phyloP scores from a whole-genome alignment of 2,113 vertebrate species.

The Lontra canadensis region DNA sequence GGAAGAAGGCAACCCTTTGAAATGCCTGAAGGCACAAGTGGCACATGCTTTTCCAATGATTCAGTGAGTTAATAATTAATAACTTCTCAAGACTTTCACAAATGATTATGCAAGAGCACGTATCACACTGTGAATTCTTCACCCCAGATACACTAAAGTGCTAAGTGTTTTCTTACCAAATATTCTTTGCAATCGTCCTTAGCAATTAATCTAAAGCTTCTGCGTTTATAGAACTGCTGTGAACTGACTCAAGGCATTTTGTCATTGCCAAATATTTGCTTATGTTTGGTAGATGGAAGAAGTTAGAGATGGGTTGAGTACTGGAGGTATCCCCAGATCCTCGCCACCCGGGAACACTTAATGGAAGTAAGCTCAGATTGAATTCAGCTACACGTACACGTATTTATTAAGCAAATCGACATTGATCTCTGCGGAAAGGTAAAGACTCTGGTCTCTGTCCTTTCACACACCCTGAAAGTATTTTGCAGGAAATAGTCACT shows the following conservation, averaged over 20 bases:
- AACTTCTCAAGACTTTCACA: conserved; percentile 60
- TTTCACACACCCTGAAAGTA: neutral
- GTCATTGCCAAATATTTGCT: neutral
- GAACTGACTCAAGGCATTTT: neutral
- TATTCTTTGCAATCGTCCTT: neutral
- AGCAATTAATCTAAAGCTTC: neutral
- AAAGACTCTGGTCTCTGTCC: neutral
- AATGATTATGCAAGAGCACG: conserved; percentile 60
- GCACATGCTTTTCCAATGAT: conserved; percentile 1
- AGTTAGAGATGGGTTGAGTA: neutral
- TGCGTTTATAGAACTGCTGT: neutral
- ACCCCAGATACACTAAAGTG: neutral
- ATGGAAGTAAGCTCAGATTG: neutral
- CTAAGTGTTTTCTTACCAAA: neutral
- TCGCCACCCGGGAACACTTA: neutral
- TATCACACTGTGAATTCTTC: conserved; percentile 26
- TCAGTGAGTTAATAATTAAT: conserved; percentile 75
- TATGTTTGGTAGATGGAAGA: neutral
- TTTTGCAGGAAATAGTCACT: conserved; percentile 33
- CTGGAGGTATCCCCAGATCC: neutral
- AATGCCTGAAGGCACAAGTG: conserved; percentile 69
- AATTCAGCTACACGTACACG: neutral
- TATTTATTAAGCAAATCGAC: neutral
- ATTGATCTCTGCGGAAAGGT: neutral
- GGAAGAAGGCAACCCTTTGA: conserved; percentile 74